These are phyloP conservation scores for Torymus aiolomorphi DNA, from an alignment of 2,888 invertebrate genomes.

Conservation along the genomic window DNA sequence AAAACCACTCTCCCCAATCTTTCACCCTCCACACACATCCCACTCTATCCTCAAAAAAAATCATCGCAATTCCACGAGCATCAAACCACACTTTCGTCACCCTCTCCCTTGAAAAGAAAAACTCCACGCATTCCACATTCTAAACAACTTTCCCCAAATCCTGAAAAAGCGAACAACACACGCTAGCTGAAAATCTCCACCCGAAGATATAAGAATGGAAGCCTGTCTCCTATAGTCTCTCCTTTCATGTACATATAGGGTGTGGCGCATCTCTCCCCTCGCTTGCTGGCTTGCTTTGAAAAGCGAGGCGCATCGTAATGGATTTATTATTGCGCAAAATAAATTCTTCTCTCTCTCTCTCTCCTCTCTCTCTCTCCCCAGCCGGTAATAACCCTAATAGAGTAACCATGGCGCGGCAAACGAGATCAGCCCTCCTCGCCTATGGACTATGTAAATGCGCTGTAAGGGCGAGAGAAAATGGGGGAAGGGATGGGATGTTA, in stretches of 20 bases:
- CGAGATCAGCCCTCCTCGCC: conserved; percentile 75
- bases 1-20: too few species aligned
- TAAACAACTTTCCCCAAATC: too few species aligned
- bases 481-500: conserved; percentile 42
- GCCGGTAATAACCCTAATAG: conserved; percentile 73
- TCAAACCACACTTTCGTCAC: too few species aligned
- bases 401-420: conserved; percentile 73
- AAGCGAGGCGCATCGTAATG: conserved; percentile 69
- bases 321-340: conserved; percentile 75
- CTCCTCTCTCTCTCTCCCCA: too few species aligned
- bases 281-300: conserved; percentile 38
- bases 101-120: too few species aligned
- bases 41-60: too few species aligned
- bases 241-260: conserved; percentile 51
- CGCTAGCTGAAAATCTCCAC: too few species aligned
- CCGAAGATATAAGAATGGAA: conserved; percentile 15
- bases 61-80: too few species aligned
- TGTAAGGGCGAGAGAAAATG: conserved; percentile 47
- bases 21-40: too few species aligned
- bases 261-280: conserved; percentile 57
- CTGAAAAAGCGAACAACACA: too few species aligned
- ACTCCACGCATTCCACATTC: too few species aligned
- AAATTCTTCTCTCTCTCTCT: conserved; percentile 67
- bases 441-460: conserved; percentile 74
- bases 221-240: not conserved